These are phyloP conservation scores for Zaprionus lachaisei DNA, from an alignment of 1,140 invertebrate species.

Conservation along the genomic window DNA sequence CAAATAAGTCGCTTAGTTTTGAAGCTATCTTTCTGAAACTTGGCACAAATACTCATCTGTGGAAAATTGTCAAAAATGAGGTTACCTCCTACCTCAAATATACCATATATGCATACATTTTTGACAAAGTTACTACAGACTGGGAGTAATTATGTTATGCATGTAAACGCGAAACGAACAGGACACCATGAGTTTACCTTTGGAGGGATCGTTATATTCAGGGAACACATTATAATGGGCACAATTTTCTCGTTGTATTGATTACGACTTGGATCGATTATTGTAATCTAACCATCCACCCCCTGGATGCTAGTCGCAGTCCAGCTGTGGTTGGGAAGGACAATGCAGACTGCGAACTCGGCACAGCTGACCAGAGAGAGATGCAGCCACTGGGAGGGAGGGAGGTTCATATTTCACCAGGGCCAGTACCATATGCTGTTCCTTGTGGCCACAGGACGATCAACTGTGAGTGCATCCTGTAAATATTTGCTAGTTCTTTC, in stretches of 20 bases:
- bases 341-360: not conserved
- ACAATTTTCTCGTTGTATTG: not conserved
- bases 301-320: not conserved
- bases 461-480: slow-evolving; percentile 38
- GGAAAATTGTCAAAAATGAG: not conserved
- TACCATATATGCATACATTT: not conserved
- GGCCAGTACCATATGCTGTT: slow-evolving; percentile 41
- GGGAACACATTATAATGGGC: not conserved
- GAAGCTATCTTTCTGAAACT: not conserved
- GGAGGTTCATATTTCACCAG: slow-evolving; percentile 39
- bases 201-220: too few relatives aligned
- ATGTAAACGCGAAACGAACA: too few relatives aligned
- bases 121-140: not conserved
- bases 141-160: too few relatives aligned
- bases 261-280: not conserved
- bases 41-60: not conserved
- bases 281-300: not conserved
- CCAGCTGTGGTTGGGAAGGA: not conserved
- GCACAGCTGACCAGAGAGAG: slow-evolving; percentile 2
- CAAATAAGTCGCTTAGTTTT: not conserved
- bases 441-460: slow-evolving; percentile 21
- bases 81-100: too few relatives aligned
- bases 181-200: too few relatives aligned
- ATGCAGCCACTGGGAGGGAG: slow-evolving; percentile 3
- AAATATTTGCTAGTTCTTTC: slow-evolving; percentile 53